phyloP scores from a whole-genome alignment of 2,797 vertebrate species.

The Apodemus agrarius region DNA sequence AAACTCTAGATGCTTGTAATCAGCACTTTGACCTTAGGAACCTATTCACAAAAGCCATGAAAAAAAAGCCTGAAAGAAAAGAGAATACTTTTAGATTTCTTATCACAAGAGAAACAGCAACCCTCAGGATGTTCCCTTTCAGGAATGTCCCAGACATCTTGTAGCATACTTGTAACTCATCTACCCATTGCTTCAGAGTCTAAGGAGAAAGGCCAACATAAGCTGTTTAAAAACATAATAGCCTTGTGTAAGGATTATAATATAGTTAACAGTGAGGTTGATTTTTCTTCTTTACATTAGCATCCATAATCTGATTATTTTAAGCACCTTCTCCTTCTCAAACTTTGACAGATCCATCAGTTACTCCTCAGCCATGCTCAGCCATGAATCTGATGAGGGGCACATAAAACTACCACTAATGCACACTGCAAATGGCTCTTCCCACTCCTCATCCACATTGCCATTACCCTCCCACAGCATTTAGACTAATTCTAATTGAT shows the following conservation, averaged over 20 bases:
- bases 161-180: not conserved
- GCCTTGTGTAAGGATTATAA: conserved; percentile 49
- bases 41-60: not conserved
- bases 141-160: not conserved
- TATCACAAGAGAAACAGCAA: not conserved
- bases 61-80: not conserved
- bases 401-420: conserved; percentile 83
- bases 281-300: conserved; percentile 56
- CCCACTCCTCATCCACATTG: conserved; percentile 71
- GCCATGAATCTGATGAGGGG: conserved; percentile 72
- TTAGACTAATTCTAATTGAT: conserved; percentile 86
- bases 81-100: not conserved
- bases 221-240: not conserved
- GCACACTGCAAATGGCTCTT: conserved; percentile 76
- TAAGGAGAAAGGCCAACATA: not conserved
- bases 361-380: conserved; percentile 73
- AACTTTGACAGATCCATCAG: conserved; percentile 46
- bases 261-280: conserved; percentile 75
- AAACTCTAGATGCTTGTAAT: not conserved
- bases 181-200: not conserved
- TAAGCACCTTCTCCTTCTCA: conserved; percentile 62
- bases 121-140: not conserved
- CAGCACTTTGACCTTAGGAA: not conserved
- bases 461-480: conserved; percentile 75
- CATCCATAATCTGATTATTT: conserved; percentile 77